Evolutionary conservation across 2,113 vertebrate genomes (phyloP).

Genomic region (Nycticryphes semicollaris): DNA sequence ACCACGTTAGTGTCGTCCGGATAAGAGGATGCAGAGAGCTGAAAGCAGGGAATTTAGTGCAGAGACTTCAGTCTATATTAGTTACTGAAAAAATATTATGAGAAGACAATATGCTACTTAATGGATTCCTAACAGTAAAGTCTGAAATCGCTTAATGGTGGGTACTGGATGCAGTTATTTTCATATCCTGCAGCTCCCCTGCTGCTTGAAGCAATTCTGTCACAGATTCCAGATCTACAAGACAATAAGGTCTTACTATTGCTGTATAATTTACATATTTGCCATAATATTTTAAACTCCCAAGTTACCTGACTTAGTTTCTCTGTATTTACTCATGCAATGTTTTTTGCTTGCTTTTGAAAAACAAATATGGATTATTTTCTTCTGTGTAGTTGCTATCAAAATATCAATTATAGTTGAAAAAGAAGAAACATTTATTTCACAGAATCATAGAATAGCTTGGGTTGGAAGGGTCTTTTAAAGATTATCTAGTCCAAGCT

Average conservation of each 20-base stretch:
- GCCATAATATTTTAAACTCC: background rate
- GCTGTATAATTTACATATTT: background rate
- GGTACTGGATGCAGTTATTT: background rate
- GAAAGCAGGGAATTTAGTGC: background rate
- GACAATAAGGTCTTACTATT: background rate
- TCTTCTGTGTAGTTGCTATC: background rate
- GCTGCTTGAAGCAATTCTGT: background rate
- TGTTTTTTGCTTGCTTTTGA: background rate
- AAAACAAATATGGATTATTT: background rate
- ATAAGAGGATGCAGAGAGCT: background rate
- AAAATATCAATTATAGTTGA: background rate
- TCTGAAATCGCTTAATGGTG: background rate
- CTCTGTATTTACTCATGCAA: background rate
- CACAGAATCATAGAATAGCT: background rate
- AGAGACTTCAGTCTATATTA: background rate
- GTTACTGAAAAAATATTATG: background rate
- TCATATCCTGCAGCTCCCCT: background rate
- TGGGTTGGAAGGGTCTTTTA: background rate
- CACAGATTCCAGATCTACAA: background rate
- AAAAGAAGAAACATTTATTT: background rate
- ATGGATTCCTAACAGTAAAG: background rate
- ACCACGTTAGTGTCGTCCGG: fast-evolving
- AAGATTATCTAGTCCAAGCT: background rate
- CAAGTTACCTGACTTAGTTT: background rate
- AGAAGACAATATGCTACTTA: background rate